A percentile compares a stretch with the other conserved stretches of the same genome.
Conservation (phyloP, 2,888 invertebrate genomes). For the Ethmia dodecea region DNA sequence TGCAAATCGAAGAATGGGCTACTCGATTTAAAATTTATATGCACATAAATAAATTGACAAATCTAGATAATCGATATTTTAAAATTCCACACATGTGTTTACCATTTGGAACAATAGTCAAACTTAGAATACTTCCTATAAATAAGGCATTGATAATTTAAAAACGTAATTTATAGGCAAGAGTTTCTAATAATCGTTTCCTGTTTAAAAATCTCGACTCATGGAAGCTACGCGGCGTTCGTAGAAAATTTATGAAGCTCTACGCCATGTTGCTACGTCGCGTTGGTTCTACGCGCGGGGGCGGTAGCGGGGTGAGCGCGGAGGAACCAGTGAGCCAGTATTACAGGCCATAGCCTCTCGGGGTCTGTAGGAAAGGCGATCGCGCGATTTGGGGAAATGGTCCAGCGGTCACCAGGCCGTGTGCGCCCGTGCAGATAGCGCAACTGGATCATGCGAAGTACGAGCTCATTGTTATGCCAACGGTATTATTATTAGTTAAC, state of each 20-base stretch:
- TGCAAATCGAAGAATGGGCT: constrained; percentile 33
- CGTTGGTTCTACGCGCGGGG: constrained; percentile 17
- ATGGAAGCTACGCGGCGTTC: no score
- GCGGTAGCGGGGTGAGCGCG: constrained; percentile 21
- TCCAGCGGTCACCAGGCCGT: constrained; percentile 42
- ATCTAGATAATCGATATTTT: not conserved
- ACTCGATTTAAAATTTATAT: constrained; percentile 6
- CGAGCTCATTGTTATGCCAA: no score
- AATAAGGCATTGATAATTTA: no score
- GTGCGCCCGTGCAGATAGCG: no score
- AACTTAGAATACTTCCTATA: no score
- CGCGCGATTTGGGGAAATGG: constrained; percentile 52
- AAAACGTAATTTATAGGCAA: no score
- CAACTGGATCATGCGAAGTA: no score
- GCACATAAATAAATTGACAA: constrained; percentile 1
- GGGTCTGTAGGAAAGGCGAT: constrained; percentile 40
- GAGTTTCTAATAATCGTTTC: no score
- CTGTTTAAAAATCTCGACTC: no score
- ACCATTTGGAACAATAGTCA: no score
- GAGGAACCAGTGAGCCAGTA: constrained; percentile 44
- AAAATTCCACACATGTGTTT: no score
- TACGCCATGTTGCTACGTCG: constrained; percentile 25
- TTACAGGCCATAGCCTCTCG: constrained; percentile 30
- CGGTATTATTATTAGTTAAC: no score
- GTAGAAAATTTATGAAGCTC: constrained; percentile 1